Percentiles rank a stretch among this genome's conserved stretches.
Conservation (phyloP, 1,140 invertebrate genomes). For the Plutomurus gul region DNA sequence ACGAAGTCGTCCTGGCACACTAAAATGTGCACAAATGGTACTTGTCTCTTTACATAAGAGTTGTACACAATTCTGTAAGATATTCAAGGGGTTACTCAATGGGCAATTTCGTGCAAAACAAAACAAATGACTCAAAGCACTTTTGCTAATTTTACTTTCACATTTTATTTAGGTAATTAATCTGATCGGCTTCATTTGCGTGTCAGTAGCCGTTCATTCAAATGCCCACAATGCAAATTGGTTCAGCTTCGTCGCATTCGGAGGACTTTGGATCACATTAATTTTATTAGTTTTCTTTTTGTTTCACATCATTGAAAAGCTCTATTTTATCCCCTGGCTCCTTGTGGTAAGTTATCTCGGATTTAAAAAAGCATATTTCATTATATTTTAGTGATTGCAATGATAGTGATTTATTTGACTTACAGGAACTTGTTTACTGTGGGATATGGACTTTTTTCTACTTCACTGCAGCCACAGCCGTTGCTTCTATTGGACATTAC, state of each 20-base stretch:
- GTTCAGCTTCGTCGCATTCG: slow-evolving; percentile 82
- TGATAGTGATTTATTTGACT: slow-evolving; percentile 43
- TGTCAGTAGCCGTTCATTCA: slow-evolving; percentile 65
- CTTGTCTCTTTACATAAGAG: no score
- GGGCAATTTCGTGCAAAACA: no score
- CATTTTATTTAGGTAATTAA: slow-evolving; percentile 70
- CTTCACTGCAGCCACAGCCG: slow-evolving; percentile 69
- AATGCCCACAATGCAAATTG: slow-evolving; percentile 65
- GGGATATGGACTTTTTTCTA: slow-evolving; percentile 72
- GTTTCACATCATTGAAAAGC: slow-evolving; percentile 83
- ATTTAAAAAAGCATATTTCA: not conserved
- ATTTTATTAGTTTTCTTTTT: slow-evolving; percentile 79
- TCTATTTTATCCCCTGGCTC: slow-evolving; percentile 83
- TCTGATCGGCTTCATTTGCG: slow-evolving; percentile 82
- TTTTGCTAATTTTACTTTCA: no score
- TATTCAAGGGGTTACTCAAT: slow-evolving; percentile 40
- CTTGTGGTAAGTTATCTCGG: slow-evolving; percentile 81
- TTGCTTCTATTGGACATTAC: slow-evolving; percentile 60
- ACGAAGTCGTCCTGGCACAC: slow-evolving; percentile 71
- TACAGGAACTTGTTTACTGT: slow-evolving; percentile 74
- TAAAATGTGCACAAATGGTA: slow-evolving; percentile 80
- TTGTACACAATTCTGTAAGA: not conserved
- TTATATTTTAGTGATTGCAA: not conserved
- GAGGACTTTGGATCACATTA: slow-evolving; percentile 82
- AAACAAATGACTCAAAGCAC: no score